These are phyloP conservation scores for Trichomycterus rosablanca DNA, from an alignment of 2,113 vertebrate genomes.

Conservation along the genomic window DNA sequence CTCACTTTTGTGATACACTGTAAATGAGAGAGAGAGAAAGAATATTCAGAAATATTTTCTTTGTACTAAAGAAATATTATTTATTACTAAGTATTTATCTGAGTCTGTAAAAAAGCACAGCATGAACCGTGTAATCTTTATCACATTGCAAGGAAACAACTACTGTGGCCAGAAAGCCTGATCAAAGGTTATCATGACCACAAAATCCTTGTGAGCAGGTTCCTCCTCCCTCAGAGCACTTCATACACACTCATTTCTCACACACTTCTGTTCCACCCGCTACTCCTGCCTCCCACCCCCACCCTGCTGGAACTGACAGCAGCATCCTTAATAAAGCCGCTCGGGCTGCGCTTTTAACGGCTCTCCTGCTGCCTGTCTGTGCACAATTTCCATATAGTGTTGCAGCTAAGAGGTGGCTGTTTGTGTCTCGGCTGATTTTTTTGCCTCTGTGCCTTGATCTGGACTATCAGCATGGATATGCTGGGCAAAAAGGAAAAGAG, in stretches of 20 bases:
- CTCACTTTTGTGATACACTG: too few relatives aligned
- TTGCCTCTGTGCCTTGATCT: conserved; percentile 14
- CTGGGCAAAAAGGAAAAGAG: conserved; percentile 71
- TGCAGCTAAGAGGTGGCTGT: background rate
- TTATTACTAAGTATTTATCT: background rate
- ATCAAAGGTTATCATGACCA: conserved; percentile 34
- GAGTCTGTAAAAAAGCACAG: background rate
- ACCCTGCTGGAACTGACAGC: conserved; percentile 49
- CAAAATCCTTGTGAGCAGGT: conserved; percentile 14
- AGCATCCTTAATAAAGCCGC: conserved; percentile 48
- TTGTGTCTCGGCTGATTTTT: background rate
- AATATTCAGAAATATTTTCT: too few relatives aligned
- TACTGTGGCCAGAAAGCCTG: background rate
- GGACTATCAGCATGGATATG: conserved; percentile 53
- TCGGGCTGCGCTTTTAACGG: conserved; percentile 2
- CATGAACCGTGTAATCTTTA: too few relatives aligned
- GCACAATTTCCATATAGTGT: conserved; percentile 1
- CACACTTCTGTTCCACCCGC: conserved; percentile 1
- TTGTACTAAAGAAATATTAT: background rate
- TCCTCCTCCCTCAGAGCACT: background rate
- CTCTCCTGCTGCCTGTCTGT: conserved; percentile 7
- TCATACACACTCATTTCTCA: conserved; percentile 7
- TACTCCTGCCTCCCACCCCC: conserved; percentile 35
- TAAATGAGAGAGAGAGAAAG: too few relatives aligned
- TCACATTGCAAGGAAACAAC: conserved; percentile 7